Evolutionary conservation across 2,113 vertebrate species (phyloP).

Genomic region (Caranx ignobilis): DNA sequence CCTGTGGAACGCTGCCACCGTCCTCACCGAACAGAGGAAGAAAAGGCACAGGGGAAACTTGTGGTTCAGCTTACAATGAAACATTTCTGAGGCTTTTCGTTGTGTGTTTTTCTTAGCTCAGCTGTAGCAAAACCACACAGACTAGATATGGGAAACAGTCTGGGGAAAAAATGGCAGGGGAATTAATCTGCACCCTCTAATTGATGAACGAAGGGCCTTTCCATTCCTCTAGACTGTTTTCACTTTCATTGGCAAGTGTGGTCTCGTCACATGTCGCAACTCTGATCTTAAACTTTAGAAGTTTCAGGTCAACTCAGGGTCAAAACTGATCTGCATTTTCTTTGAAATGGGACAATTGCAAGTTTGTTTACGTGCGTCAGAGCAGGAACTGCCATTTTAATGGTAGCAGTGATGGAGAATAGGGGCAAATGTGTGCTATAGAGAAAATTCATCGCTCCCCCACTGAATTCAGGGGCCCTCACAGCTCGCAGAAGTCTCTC

Average conservation of each 20-base stretch:
- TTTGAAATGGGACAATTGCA: slow-evolving; percentile 43
- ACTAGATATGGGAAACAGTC: background rate
- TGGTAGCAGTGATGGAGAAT: slow-evolving; percentile 21
- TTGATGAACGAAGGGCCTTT: slow-evolving; percentile 14
- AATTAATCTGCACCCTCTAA: slow-evolving; percentile 13
- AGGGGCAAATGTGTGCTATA: slow-evolving; percentile 2
- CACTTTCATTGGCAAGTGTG: slow-evolving; percentile 15
- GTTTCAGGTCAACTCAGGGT: slow-evolving; percentile 26
- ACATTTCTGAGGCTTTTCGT: slow-evolving; percentile 16
- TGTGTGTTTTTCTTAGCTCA: slow-evolving; percentile 2
- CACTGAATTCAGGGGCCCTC: slow-evolving; percentile 19
- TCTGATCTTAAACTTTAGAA: slow-evolving; percentile 22
- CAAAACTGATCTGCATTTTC: slow-evolving; percentile 8
- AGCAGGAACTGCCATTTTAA: background rate
- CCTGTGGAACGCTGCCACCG: slow-evolving; percentile 65
- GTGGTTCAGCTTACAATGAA: slow-evolving; percentile 50
- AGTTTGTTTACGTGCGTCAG: background rate
- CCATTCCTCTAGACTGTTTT: slow-evolving; percentile 11
- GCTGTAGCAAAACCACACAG: slow-evolving; percentile 17
- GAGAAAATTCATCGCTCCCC: slow-evolving; percentile 20
- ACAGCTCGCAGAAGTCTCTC: slow-evolving; percentile 6
- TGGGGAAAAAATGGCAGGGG: slow-evolving; percentile 15
- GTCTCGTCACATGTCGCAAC: background rate
- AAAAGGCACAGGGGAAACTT: slow-evolving; percentile 44
- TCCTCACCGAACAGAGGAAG: slow-evolving; percentile 28